A percentile compares a stretch with the other conserved stretches of the same genome.
Conservation (phyloP, 2,888 invertebrate species). For the Drosophila bunnanda region DNA sequence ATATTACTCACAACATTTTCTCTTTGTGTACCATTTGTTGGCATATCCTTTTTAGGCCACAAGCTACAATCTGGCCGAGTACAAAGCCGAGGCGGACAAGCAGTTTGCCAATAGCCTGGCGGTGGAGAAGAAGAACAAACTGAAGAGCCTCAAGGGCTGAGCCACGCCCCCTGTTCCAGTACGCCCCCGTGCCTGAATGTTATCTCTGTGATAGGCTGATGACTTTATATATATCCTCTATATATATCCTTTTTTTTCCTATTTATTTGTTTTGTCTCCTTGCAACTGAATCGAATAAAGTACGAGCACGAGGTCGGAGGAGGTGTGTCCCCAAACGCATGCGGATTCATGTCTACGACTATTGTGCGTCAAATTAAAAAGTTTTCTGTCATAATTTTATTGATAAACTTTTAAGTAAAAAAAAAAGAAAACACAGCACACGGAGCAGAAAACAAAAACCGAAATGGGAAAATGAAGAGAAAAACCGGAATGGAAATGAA, state of each 20-base stretch:
- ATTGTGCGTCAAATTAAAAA: slow-evolving; percentile 79
- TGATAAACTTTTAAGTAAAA: slow-evolving; percentile 75
- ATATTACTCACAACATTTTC: neutral
- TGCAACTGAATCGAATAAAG: slow-evolving; percentile 27
- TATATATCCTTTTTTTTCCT: slow-evolving; percentile 19
- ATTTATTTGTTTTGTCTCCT: slow-evolving; percentile 25
- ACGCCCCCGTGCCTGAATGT: slow-evolving; percentile 32
- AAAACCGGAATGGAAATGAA: slow-evolving; percentile 34
- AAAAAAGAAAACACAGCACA: slow-evolving; percentile 7
- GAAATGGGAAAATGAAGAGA: slow-evolving; percentile 34
- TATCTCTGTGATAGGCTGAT: slow-evolving; percentile 64
- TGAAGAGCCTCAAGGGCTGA: slow-evolving; percentile 73
- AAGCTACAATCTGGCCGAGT: slow-evolving; percentile 82
- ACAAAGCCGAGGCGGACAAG: slow-evolving; percentile 80
- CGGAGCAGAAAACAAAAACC: slow-evolving; percentile 36
- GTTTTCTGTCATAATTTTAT: slow-evolving; percentile 78
- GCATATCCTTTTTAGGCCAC: slow-evolving; percentile 73
- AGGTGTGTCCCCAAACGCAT: slow-evolving; percentile 50
- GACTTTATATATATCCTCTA: neutral
- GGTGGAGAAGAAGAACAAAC: slow-evolving; percentile 76
- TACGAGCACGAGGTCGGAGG: neutral
- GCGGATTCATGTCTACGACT: slow-evolving; percentile 51
- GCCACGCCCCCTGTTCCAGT: neutral
- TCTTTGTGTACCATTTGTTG: neutral
- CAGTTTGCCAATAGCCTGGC: slow-evolving; percentile 82